Base-by-base conservation (phyloP, 2,113 vertebrate species). In the Drymodes brunneopygia region DNA sequence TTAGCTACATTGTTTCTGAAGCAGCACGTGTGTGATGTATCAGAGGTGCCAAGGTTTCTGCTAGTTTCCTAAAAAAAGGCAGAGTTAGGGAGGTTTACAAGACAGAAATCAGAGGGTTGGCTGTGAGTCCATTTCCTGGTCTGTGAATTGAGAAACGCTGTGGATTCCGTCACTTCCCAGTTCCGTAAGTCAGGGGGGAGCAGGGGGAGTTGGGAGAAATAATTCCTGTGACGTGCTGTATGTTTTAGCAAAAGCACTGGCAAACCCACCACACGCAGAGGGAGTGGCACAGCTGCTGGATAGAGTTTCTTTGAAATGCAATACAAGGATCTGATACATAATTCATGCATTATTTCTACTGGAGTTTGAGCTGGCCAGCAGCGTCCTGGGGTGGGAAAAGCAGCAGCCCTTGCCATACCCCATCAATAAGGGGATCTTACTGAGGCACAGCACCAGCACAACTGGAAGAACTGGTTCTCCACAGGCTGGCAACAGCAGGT, bases 381-480 rank as follows among this genome's bases (percentile, higher is more conserved):
- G 28, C 7, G n/a, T 40, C 15, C 27, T 22, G 19, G 29, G 33
- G 14, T 2, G 2, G 23, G 58, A 38, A 83, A n/a, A 54, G 31
- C 33, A 62, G 38, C 60, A 75, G 56, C 40, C 24, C 35, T 28
- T 40, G 56, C 44, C 77, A 16, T 71, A 22, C 3, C 6, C 35
- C 10, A 65, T 9, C 20, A 65, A 5, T 9, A 65, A 57, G 20
- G n/a, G 1, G 3, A 28, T 38, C 33, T 38, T 12, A 35, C 0
- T 7, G 13, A 88, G 15, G 23, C 15, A 47, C 18, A 35, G 7
- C 18, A 58, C 20, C 16, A 29, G 40, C 58, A 91, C 15, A 40
- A 64, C 80, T 20, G 35, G 83, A 78, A 81, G 12, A 95, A 81
- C 83, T 23, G 60, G 86, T 75, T 81, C 86, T 60, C 45, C 18